These are phyloP conservation scores for Tor tambroides DNA, from an alignment of 2,113 vertebrate species.

Conservation along the genomic window DNA sequence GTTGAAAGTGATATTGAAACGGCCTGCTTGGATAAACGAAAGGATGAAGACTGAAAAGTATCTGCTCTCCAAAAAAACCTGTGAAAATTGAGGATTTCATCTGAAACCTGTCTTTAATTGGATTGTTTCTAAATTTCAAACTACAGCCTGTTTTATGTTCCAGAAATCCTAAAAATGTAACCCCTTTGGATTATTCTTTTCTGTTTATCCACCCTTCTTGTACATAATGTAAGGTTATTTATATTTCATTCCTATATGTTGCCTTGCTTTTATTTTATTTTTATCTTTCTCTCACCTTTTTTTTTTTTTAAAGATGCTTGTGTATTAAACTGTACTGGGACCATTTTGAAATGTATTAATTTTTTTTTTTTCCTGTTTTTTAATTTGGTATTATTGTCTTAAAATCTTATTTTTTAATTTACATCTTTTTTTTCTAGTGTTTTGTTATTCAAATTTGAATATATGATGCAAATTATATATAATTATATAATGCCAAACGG, in stretches of 20 bases:
- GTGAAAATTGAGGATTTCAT: background rate
- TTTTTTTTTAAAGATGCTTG: conserved; percentile 50
- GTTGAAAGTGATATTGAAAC: background rate
- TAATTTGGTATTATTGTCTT: conserved; percentile 73
- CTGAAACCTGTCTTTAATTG: background rate
- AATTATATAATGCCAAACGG: conserved; percentile 81
- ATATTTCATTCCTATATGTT: conserved; percentile 75
- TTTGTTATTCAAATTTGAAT: conserved; percentile 80
- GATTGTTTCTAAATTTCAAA: background rate
- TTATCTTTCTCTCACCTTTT: conserved; percentile 38
- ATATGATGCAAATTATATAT: conserved; percentile 80
- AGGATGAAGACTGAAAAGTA: conserved; percentile 12
- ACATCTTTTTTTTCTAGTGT: conserved; percentile 71
- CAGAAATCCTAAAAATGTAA: background rate
- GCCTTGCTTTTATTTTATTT: conserved; percentile 66
- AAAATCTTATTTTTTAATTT: conserved; percentile 72
- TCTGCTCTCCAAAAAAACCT: background rate
- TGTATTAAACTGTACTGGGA: conserved; percentile 78
- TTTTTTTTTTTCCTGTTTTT: conserved; percentile 56
- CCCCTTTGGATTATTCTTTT: background rate
- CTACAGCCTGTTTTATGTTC: background rate
- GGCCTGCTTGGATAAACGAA: background rate
- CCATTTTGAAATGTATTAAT: conserved; percentile 76
- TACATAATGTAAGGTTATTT: conserved; percentile 82
- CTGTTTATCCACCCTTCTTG: conserved; percentile 62